Conservation (phyloP, 2,888 invertebrate species). For the Megastigmus dorsalis region DNA sequence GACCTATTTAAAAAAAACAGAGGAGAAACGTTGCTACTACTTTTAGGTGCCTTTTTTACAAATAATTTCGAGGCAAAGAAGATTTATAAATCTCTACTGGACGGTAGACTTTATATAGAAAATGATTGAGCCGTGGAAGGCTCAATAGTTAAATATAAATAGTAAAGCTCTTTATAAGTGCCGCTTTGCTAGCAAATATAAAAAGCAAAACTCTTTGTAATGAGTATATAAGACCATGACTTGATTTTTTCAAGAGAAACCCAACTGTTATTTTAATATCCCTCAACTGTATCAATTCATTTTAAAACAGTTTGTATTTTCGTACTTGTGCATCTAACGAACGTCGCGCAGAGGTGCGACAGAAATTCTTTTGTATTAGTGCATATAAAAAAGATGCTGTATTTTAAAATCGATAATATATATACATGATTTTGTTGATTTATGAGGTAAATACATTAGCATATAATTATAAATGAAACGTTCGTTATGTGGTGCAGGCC, state of each 20-base stretch:
- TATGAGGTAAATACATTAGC: neutral
- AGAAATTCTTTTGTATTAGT: slow-evolving; percentile 1
- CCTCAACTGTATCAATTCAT: neutral
- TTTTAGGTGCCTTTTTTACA: slow-evolving; percentile 39
- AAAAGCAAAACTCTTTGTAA: slow-evolving; percentile 30
- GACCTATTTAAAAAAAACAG: neutral
- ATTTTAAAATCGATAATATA: slow-evolving; percentile 24
- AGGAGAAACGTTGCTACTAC: slow-evolving; percentile 1
- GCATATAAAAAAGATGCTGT: neutral
- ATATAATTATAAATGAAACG: neutral
- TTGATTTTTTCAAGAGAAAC: slow-evolving; percentile 41
- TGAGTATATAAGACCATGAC: slow-evolving; percentile 10
- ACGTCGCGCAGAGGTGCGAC: no score
- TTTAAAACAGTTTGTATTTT: neutral
- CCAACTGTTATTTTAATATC: slow-evolving; percentile 13
- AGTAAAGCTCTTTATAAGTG: slow-evolving; percentile 33
- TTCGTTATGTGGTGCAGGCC: slow-evolving; percentile 3
- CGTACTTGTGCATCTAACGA: neutral
- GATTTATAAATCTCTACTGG: slow-evolving; percentile 4
- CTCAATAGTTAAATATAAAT: slow-evolving; percentile 19
- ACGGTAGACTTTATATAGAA: slow-evolving; percentile 18
- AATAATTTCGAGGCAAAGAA: slow-evolving; percentile 13
- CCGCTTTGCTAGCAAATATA: no score
- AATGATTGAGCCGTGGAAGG: slow-evolving; percentile 11
- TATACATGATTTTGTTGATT: slow-evolving; percentile 2